Conservation (phyloP, 1,140 invertebrate genomes). For the Anastrepha obliqua region DNA sequence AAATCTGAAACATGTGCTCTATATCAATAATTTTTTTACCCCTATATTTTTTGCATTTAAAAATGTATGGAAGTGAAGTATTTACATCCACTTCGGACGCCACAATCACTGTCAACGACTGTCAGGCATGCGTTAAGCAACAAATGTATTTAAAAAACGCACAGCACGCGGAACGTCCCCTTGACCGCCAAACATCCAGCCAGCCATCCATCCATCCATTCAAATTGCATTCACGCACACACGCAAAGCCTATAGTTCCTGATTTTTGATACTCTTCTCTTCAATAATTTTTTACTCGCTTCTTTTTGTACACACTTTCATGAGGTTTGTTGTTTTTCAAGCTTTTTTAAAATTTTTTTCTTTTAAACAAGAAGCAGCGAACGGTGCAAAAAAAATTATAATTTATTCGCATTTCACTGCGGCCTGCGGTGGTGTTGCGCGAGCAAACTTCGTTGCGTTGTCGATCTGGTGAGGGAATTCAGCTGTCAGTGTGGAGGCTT, state of each 20-base stretch:
- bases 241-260: background rate
- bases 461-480: background rate
- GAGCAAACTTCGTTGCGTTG: constrained; percentile 20
- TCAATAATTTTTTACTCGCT: background rate
- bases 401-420: constrained; percentile 37
- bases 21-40: too few relatives aligned
- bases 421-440: background rate
- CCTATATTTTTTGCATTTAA: background rate
- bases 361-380: background rate
- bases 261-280: background rate
- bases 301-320: background rate
- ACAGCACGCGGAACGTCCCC: background rate
- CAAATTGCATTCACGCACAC: background rate
- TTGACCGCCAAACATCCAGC: constrained; percentile 4
- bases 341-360: background rate
- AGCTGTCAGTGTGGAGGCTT: background rate
- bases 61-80: background rate
- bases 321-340: constrained; percentile 16
- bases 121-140: background rate
- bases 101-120: constrained; percentile 32
- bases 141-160: background rate
- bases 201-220: background rate
- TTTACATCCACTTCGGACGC: background rate
- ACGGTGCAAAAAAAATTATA: background rate
- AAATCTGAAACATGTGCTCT: too few relatives aligned